Conservation (phyloP, 2,113 vertebrate species). For the Tiliqua scincoides region DNA sequence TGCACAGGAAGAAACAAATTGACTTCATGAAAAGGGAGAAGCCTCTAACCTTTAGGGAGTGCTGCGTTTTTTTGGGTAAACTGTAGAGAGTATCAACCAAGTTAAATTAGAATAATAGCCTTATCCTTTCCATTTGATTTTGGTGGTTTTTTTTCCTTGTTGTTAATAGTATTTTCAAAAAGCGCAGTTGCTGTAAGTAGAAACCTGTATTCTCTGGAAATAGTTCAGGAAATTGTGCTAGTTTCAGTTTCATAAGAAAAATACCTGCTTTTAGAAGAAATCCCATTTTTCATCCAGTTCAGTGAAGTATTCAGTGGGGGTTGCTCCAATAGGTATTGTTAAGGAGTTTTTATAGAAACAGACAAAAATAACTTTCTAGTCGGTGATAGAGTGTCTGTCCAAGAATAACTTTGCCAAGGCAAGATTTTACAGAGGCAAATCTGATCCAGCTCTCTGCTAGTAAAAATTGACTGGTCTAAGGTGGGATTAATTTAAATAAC, state of each 20-base stretch:
- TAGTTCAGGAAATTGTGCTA: slow-evolving; percentile 27
- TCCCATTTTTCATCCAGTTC: neutral
- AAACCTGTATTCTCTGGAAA: slow-evolving; percentile 14
- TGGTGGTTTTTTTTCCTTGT: neutral
- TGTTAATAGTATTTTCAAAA: neutral
- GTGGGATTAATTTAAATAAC: slow-evolving; percentile 50
- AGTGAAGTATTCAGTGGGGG: neutral
- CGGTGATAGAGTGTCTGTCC: neutral
- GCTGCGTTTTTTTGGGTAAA: neutral
- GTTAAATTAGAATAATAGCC: neutral
- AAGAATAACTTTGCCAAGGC: slow-evolving; percentile 27
- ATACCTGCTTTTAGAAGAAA: slow-evolving; percentile 1
- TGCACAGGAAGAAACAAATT: neutral
- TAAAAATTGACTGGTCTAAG: slow-evolving; percentile 20
- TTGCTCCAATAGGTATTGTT: neutral
- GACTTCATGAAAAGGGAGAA: neutral
- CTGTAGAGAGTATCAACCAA: neutral
- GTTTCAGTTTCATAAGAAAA: slow-evolving; percentile 13
- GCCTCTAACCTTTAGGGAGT: neutral
- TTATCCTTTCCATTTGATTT: neutral
- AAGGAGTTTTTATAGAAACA: slow-evolving; percentile 18
- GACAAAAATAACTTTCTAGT: neutral
- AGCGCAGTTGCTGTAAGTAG: slow-evolving; percentile 4
- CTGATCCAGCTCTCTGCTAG: slow-evolving; percentile 16
- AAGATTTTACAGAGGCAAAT: slow-evolving; percentile 15